A percentile compares a stretch with the other conserved stretches of the same genome.
phyloP scores from a whole-genome alignment of 1,140 invertebrate genomes.

The Drosophila neocordata region DNA sequence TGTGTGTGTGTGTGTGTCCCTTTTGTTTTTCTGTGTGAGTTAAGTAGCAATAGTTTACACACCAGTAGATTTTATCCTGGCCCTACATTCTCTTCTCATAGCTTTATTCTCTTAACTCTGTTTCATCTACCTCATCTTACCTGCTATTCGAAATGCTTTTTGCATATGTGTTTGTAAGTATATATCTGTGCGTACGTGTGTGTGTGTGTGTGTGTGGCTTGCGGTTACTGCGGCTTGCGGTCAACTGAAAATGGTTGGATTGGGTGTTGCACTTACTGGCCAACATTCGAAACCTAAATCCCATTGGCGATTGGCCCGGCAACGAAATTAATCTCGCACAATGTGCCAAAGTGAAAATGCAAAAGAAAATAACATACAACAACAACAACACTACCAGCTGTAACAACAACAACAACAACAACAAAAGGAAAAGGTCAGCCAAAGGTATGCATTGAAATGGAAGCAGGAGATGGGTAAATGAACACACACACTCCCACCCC shows the following conservation, averaged over 20 bases:
- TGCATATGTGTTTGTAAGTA: too few species aligned
- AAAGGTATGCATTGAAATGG: constrained; percentile 4
- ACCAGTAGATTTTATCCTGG: constrained; percentile 21
- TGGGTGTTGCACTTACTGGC: constrained; percentile 21
- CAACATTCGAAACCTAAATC: constrained; percentile 4
- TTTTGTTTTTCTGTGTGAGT: constrained; percentile 38
- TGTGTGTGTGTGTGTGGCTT: constrained; percentile 37
- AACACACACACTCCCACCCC: too few species aligned
- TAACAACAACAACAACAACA: neutral
- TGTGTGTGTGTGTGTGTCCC: too few species aligned
- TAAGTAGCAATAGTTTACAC: constrained; percentile 76
- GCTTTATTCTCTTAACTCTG: too few species aligned
- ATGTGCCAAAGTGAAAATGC: constrained; percentile 72
- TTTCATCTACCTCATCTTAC: too few species aligned
- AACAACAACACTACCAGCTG: constrained; percentile 4
- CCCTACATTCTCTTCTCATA: neutral
- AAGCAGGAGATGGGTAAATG: neutral
- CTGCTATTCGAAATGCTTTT: too few species aligned
- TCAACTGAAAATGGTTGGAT: constrained; percentile 15
- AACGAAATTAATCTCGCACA: constrained; percentile 74
- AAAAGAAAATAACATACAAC: constrained; percentile 36
- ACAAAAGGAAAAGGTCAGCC: neutral
- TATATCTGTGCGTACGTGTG: constrained; percentile 9
- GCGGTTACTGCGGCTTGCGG: constrained; percentile 50
- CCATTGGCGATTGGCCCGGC: constrained; percentile 31